Evolutionary conservation across 2,797 vertebrate genomes (phyloP), one percentile per base, ranked within the genome.

Genomic region (Falco concolor): DNA sequence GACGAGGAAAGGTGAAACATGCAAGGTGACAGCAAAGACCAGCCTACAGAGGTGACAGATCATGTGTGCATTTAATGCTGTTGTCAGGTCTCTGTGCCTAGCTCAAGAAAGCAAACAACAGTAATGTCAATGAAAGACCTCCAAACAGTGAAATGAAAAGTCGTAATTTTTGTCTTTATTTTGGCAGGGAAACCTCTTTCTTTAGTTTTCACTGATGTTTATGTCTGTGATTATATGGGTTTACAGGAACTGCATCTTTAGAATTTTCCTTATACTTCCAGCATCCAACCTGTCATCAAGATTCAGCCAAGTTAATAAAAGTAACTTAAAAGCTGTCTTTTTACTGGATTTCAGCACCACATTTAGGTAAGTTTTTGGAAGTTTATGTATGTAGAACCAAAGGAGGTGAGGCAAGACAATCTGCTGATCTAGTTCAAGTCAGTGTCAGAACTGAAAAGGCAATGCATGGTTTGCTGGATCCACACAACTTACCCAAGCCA

Each of bases 61-160:
- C 23, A 27, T 2, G 24, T 21, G 17, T 0, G 0, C 1, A 1
- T 76, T 73, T 76, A 84, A 50, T 53, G 21, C 28, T 75, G 44
- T 78, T 90, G 25, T 72, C 74, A 42, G 8, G 23, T 53, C 27
- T 82, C 49, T 38, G 3, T 53, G 24, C 21, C 12, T 59, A 76
- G 45, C 23, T 89, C 36, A 82, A 73, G 50, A 76, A 44, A 30
- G 75, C 21, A 84, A 72, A 87, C 8, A 59, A 24, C 27, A 81
- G 38, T 24, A 22, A 13, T 19, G 28, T 38, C 3, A 8, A n/a
- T 75, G 88, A 72, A 88, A 88, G 40, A 60, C 36, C 15, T 70
- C 20, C 53, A 89, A 63, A 56, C 4, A 2, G 27, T 78, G 36
- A 78, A 57, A 68, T 1, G 1, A 82, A 87, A 82, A 69, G 22